Evolutionary conservation across 30 jellyfish, hydroid and myxozoan genomes (phyloP), one percentile per base, ranked within the genome.

Genomic region (Turritopsis rubra): DNA sequence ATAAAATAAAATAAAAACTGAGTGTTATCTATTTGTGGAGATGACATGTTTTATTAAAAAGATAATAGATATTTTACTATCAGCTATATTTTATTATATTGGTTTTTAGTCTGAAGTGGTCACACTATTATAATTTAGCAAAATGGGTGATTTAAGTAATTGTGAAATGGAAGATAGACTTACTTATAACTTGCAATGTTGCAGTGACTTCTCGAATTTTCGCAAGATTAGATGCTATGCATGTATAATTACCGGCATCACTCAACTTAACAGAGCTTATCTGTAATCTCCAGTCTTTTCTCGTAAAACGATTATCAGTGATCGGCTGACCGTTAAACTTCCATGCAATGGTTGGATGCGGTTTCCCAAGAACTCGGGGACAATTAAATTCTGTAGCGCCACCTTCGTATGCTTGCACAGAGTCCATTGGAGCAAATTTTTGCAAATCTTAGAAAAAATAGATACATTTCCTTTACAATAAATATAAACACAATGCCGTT

Each of bases 211-310:
- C 88, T 52, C 96, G 88, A 16, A 52, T 88, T 26, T 87, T 88
- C 26, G 89, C 96, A n/a, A 74, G 18, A 65, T 89, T 89, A 30
- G 52, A 82, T n/a, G 85, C 94, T 0, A 93, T 85, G 81, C 99
- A 93, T 5, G 99, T 93, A 72, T 84, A 93, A 54, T 93, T 93
- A 25, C 80, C 75, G 3, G 95, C 31, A 84, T 93, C 96, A 26
- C 41, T 75, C 84, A 91, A 54, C 24, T 78, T 54, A 13, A 28
- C 31, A 41, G 60, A 41, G 20, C 77, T 88, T 21, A 81, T 75
- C 73, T 22, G 54, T 60, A 80, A 52, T 22, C 54, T 80, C 82
- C 81, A 80, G 41, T 31, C 60, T 9, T 21, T 53, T 30, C 65
- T 53, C 24, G 54, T 30, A 27, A 53, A 22, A 25, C 53, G 29